These are phyloP conservation scores for Ahaetulla prasina DNA, from an alignment of 2,113 vertebrate genomes.

Conservation along the genomic window DNA sequence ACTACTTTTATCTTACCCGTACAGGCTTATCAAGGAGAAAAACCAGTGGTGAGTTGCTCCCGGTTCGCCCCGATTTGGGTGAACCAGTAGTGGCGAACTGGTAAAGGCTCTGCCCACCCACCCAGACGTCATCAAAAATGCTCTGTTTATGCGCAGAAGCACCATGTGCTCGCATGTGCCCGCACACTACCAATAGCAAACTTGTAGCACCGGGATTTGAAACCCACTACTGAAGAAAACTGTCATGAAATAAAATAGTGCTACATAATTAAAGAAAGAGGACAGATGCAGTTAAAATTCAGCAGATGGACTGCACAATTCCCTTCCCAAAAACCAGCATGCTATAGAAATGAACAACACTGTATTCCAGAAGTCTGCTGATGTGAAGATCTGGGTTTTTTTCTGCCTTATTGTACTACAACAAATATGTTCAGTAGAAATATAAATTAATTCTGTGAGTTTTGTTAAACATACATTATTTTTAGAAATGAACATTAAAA, in stretches of 20 bases:
- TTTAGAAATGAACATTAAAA: neutral
- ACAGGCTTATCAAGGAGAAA: neutral
- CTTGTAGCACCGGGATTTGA: too few relatives aligned
- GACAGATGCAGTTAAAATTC: neutral
- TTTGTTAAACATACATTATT: neutral
- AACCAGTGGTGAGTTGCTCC: neutral
- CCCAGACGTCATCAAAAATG: too few relatives aligned
- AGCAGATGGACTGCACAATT: neutral
- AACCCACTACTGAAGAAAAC: neutral
- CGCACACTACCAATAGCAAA: too few relatives aligned
- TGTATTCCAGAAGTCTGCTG: neutral
- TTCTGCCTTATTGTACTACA: neutral
- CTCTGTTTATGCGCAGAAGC: too few relatives aligned
- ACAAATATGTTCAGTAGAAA: conserved; percentile 9
- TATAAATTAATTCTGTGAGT: neutral
- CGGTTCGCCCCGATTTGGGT: too few relatives aligned
- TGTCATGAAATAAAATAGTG: neutral
- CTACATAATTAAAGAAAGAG: neutral
- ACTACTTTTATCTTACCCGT: neutral
- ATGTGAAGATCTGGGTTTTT: neutral
- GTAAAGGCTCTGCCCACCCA: too few relatives aligned
- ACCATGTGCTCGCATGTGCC: too few relatives aligned
- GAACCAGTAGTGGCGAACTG: too few relatives aligned
- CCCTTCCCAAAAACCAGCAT: conserved; percentile 8
- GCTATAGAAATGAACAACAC: neutral